phyloP scores from a whole-genome alignment of 1,140 invertebrate species.

The Camponotus pennsylvanicus region DNA sequence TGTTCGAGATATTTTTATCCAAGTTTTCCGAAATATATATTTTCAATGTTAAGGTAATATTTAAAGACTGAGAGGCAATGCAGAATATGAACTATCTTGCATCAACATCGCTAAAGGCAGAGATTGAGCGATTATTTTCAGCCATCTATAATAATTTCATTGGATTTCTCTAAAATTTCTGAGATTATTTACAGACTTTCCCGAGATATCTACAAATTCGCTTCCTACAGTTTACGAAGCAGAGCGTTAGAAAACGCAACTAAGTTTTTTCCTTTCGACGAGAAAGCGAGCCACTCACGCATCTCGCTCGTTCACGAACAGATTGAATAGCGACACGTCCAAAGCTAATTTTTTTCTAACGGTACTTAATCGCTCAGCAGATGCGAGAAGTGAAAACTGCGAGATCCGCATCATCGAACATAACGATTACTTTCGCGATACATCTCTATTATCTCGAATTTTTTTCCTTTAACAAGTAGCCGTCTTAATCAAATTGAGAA shows the following conservation, averaged over 20 bases:
- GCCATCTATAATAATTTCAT: not conserved
- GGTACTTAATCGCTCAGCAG: not conserved
- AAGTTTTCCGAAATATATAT: conserved; percentile 14
- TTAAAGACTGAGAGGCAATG: not conserved
- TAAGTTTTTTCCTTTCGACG: conserved; percentile 38
- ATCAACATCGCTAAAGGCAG: not conserved
- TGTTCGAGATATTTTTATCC: conserved; percentile 40
- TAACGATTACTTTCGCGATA: conserved; percentile 12
- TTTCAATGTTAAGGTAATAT: conserved; percentile 52
- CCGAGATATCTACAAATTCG: not conserved
- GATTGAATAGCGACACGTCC: not conserved
- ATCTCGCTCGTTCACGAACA: not conserved
- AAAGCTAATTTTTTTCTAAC: conserved; percentile 35
- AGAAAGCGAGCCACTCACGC: conserved; percentile 30
- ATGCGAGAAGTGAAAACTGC: conserved; percentile 17
- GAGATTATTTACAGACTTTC: conserved; percentile 31
- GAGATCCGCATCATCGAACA: conserved; percentile 9
- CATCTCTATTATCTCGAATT: not conserved
- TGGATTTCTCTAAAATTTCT: conserved; percentile 23
- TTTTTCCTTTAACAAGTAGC: not conserved
- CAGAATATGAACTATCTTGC: not conserved
- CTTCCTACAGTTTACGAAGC: conserved; percentile 13
- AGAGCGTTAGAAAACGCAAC: conserved; percentile 39
- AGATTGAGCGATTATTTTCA: not conserved
- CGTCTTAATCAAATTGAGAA: not conserved